phyloP scores from a whole-genome alignment of 2,797 vertebrate genomes.

The Centroberyx gerrardi region DNA sequence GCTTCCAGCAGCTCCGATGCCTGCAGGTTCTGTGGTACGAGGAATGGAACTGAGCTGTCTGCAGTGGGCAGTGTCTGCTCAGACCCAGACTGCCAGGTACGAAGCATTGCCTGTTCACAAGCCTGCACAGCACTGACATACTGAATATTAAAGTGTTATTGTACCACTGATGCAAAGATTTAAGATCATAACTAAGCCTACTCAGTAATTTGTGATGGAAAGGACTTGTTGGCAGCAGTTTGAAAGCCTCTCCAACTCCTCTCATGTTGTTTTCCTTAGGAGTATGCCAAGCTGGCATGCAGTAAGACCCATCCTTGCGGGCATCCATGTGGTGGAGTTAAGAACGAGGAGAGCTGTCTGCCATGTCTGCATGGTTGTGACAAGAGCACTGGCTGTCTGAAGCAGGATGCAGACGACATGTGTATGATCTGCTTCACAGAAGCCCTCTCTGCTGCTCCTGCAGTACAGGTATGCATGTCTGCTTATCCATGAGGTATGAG shows the following conservation, averaged over 20 bases:
- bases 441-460: conserved; percentile 97
- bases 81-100: conserved; percentile 97
- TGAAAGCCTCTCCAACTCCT: conserved; percentile 6
- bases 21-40: conserved; percentile 97
- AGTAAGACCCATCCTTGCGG: conserved; percentile 97
- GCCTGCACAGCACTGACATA: background rate
- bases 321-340: conserved; percentile 96
- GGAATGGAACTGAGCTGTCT: conserved; percentile 96
- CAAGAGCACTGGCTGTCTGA: conserved; percentile 91
- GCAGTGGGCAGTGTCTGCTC: conserved; percentile 98
- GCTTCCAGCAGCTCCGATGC: conserved; percentile 97
- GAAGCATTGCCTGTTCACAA: background rate
- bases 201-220: background rate
- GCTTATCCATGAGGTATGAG: background rate
- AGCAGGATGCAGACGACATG: conserved; percentile 99
- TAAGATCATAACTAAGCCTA: background rate
- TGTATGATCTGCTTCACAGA: conserved; percentile 99
- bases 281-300: conserved; percentile 97
- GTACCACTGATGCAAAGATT: background rate
- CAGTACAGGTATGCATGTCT: conserved; percentile 90
- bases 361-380: conserved; percentile 98
- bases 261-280: conserved; percentile 78
- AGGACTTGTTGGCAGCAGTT: conserved; percentile 1
- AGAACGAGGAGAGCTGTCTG: conserved; percentile 95
- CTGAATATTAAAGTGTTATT: background rate